Conservation (phyloP, 2,113 vertebrate species). For the Phalacrocorax pelagicus region DNA sequence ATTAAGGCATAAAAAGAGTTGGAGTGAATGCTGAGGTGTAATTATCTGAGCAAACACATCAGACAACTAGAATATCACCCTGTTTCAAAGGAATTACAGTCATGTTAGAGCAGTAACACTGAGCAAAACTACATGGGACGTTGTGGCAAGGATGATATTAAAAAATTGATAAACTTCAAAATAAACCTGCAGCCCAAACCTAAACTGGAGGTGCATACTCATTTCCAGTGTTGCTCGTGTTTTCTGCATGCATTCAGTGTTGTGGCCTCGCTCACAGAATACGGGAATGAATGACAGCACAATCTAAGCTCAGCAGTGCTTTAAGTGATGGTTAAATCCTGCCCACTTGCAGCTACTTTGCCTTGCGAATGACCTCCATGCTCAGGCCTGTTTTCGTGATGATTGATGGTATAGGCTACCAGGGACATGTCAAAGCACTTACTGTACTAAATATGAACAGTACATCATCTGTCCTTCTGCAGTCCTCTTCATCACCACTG, state of each 20-base stretch:
- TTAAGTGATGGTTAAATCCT: not conserved
- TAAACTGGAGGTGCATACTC: not conserved
- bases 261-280: rapidly evolving
- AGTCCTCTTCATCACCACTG: not conserved
- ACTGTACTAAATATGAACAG: not conserved
- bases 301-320: not conserved
- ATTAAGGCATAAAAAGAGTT: not conserved
- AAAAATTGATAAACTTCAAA: not conserved
- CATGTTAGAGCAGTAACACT: not conserved
- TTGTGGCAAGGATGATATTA: not conserved
- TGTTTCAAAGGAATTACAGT: not conserved
- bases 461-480: not conserved
- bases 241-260: not conserved
- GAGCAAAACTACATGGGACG: not conserved
- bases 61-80: not conserved
- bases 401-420: not conserved
- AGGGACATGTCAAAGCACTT: not conserved
- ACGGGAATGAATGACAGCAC: not conserved
- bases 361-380: not conserved
- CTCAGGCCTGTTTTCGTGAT: not conserved
- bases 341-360: not conserved
- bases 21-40: not conserved
- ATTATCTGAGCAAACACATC: not conserved
- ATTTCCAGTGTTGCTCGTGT: not conserved
- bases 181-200: not conserved